Percentiles rank a stretch among this genome's conserved stretches.
Conservation (phyloP, 2,113 vertebrate species). For the Siniperca knerii region DNA sequence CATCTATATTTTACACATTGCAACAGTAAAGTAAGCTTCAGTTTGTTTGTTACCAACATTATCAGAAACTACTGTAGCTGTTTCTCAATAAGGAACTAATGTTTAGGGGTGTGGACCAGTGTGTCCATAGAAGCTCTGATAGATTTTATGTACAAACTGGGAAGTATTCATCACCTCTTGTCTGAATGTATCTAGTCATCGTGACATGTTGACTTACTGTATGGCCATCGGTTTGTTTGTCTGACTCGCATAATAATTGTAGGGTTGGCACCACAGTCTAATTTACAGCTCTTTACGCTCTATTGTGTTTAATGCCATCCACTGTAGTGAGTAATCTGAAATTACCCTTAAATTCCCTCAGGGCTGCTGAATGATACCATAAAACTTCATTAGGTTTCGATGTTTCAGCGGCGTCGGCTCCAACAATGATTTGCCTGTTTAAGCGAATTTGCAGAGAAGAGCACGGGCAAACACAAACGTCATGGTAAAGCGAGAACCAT, state of each 20-base stretch:
- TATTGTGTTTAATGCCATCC: slow-evolving; percentile 26
- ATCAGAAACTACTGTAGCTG: not conserved
- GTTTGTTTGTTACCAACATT: slow-evolving; percentile 18
- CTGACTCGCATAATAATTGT: not conserved
- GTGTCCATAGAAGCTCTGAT: not conserved
- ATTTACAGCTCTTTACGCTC: slow-evolving; percentile 31
- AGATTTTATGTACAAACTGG: slow-evolving; percentile 5
- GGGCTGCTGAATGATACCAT: slow-evolving; percentile 32
- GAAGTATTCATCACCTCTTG: not conserved
- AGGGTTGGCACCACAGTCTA: not conserved
- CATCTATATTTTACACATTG: not conserved
- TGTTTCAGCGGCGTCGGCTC: not conserved
- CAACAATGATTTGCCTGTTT: slow-evolving; percentile 38
- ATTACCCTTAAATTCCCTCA: slow-evolving; percentile 33
- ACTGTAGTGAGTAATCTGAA: slow-evolving; percentile 48
- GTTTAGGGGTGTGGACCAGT: not conserved
- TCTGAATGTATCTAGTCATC: slow-evolving; percentile 9
- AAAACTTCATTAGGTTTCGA: slow-evolving; percentile 37
- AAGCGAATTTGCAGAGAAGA: slow-evolving; percentile 24
- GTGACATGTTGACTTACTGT: not conserved
- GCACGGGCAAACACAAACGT: not conserved
- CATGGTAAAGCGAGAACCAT: slow-evolving; percentile 6
- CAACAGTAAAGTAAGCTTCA: not conserved
- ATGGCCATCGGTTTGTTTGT: slow-evolving; percentile 15
- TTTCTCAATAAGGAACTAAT: slow-evolving; percentile 14